Percentiles rank a stretch among this genome's conserved stretches.
These are phyloP conservation scores for Oikopleura dioica DNA, from an alignment of 23 tunicate species.

Conservation along the genomic window DNA sequence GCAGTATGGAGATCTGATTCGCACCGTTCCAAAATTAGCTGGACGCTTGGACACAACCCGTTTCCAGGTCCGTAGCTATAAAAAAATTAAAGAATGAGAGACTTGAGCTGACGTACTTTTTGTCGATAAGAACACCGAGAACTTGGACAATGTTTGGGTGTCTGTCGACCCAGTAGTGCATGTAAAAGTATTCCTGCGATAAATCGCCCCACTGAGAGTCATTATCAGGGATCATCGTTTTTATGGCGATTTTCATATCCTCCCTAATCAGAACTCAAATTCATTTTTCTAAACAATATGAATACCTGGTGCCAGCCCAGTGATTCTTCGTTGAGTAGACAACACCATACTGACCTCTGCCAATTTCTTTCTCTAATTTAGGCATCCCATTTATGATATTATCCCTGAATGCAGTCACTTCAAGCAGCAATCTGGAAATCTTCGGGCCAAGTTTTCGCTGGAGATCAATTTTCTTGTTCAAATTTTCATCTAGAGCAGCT, in stretches of 20 bases:
- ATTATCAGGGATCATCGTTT: conserved; percentile 37
- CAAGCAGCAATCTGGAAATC: not conserved
- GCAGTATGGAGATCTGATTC: not conserved
- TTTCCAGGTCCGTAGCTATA: not conserved
- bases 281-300: too few relatives aligned
- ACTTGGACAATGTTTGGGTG: conserved; percentile 47
- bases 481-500: not conserved
- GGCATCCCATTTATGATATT: conserved; percentile 18
- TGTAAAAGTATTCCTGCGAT: conserved; percentile 41
- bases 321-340: conserved; percentile 24
- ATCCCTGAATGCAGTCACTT: not conserved
- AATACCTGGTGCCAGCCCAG: too few relatives aligned
- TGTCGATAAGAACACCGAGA: conserved; percentile 31
- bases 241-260: conserved; percentile 21
- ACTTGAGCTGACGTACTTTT: conserved; percentile 17
- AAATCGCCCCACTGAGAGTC: conserved; percentile 42
- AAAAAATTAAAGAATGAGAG: not conserved
- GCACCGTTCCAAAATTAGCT: not conserved
- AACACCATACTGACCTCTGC: conserved; percentile 52
- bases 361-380: conserved; percentile 25
- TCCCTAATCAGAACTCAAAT: not conserved
- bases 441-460: not conserved
- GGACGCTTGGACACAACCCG: not conserved
- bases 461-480: not conserved
- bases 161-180: conserved; percentile 16